These are phyloP conservation scores for Gulo gulo DNA, from an alignment of 2,113 vertebrate species.

Conservation along the genomic window DNA sequence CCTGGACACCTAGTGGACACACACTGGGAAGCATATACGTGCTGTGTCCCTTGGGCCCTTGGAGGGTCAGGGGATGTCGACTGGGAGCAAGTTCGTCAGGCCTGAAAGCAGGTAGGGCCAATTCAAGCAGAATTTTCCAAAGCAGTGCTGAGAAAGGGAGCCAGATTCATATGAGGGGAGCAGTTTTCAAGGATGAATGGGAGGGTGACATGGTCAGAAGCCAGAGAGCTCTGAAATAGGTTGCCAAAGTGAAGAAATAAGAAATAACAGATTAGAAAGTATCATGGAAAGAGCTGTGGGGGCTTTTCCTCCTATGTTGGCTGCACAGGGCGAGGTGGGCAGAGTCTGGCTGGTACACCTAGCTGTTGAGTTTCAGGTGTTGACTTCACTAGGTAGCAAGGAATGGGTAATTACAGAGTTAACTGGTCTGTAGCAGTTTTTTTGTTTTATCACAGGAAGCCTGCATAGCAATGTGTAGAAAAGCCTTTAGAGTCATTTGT, in stretches of 20 bases:
- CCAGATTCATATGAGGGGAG: neutral
- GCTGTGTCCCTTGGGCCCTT: no score
- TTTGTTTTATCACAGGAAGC: neutral
- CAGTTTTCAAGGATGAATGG: neutral
- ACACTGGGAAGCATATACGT: neutral
- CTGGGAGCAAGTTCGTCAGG: neutral
- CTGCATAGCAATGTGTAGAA: neutral
- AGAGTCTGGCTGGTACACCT: neutral
- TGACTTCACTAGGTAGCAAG: neutral
- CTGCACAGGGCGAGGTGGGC: neutral
- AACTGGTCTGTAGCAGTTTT: neutral
- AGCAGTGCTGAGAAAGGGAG: neutral
- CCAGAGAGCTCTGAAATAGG: neutral
- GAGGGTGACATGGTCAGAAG: neutral
- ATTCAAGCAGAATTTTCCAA: neutral
- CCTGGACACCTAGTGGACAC: neutral
- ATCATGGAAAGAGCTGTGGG: neutral
- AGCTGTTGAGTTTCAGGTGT: neutral
- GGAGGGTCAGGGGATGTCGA: fast-evolving
- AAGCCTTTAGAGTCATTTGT: neutral
- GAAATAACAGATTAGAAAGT: neutral
- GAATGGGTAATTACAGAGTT: neutral
- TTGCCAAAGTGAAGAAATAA: neutral
- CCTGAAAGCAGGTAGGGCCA: neutral
- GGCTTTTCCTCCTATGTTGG: neutral